Percentiles rank a stretch among this genome's conserved stretches.
Conservation (phyloP, 2,888 invertebrate genomes). For the Drosophila colorata region DNA sequence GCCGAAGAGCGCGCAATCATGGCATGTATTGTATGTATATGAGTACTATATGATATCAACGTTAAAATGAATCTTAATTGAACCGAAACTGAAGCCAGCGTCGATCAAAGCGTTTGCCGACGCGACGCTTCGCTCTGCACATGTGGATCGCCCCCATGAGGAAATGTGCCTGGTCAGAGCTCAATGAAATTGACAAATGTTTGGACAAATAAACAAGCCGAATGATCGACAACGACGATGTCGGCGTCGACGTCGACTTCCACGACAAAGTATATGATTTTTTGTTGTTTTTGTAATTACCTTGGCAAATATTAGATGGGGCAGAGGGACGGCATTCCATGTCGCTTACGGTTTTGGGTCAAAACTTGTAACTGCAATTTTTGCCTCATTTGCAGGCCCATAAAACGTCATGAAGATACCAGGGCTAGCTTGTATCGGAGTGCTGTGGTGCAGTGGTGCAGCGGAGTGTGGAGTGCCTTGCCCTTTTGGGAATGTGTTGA, state of each 20-base stretch:
- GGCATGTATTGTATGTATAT: slow-evolving; percentile 44
- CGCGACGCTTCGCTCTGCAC: slow-evolving; percentile 30
- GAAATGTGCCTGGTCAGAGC: slow-evolving; percentile 76
- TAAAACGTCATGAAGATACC: slow-evolving; percentile 35
- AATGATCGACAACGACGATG: slow-evolving; percentile 56
- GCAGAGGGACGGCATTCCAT: slow-evolving; percentile 37
- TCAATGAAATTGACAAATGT: slow-evolving; percentile 80
- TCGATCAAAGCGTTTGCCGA: slow-evolving; percentile 63
- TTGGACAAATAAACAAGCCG: slow-evolving; percentile 76
- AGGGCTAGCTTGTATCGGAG: slow-evolving; percentile 1
- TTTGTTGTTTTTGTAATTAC: slow-evolving; percentile 74
- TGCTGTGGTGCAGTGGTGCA: slow-evolving; percentile 7
- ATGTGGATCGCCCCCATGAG: slow-evolving; percentile 48
- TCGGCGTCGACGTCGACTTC: not conserved
- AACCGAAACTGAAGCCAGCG: slow-evolving; percentile 59
- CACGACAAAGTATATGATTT: slow-evolving; percentile 8
- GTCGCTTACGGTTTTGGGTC: slow-evolving; percentile 69
- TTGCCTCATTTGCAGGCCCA: slow-evolving; percentile 65
- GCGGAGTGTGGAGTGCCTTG: slow-evolving; percentile 64
- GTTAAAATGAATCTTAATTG: slow-evolving; percentile 78
- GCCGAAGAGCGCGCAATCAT: slow-evolving; percentile 70
- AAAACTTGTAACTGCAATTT: slow-evolving; percentile 70
- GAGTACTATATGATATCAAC: slow-evolving; percentile 45
- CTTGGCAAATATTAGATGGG: slow-evolving; percentile 67
- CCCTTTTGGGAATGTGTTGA: slow-evolving; percentile 74